phyloP scores from a whole-genome alignment of 2,888 invertebrate species.

The Caenorhabditis becei region DNA sequence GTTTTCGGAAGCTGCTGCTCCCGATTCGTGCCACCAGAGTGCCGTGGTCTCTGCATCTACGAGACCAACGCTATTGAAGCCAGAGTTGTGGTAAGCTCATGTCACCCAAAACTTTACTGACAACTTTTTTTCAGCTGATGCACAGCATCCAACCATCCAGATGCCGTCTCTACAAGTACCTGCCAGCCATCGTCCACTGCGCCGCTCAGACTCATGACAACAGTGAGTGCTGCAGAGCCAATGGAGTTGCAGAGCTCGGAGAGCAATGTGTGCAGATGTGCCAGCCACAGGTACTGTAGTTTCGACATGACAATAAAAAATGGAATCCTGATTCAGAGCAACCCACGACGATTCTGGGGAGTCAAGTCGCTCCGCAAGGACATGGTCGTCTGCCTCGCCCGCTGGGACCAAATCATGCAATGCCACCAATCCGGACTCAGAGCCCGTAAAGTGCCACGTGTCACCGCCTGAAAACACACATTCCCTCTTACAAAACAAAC shows the following conservation, averaged over 20 bases:
- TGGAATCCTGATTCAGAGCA: slow-evolving; percentile 68
- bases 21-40: slow-evolving; percentile 80
- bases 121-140: slow-evolving; percentile 75
- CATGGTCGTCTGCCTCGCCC: slow-evolving; percentile 79
- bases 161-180: slow-evolving; percentile 80
- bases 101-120: too few species aligned
- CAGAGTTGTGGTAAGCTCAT: slow-evolving; percentile 75
- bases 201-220: slow-evolving; percentile 81
- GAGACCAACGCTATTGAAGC: slow-evolving; percentile 81
- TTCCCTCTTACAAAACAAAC: not conserved
- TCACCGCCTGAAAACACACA: slow-evolving; percentile 21
- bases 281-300: slow-evolving; percentile 73
- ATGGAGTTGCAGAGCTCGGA: slow-evolving; percentile 78
- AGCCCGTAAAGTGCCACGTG: slow-evolving; percentile 78
- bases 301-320: not conserved
- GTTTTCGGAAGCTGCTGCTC: slow-evolving; percentile 80
- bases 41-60: slow-evolving; percentile 80
- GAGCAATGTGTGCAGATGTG: slow-evolving; percentile 79
- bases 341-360: slow-evolving; percentile 80
- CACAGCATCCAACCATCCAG: slow-evolving; percentile 81
- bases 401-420: slow-evolving; percentile 81
- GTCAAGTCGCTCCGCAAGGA: slow-evolving; percentile 80
- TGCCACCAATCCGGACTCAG: slow-evolving; percentile 80
- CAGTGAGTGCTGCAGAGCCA: slow-evolving; percentile 77
- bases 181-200: slow-evolving; percentile 79